Evolutionary conservation across 1,140 invertebrate species (phyloP).

Genomic region (Babylonia areolata): DNA sequence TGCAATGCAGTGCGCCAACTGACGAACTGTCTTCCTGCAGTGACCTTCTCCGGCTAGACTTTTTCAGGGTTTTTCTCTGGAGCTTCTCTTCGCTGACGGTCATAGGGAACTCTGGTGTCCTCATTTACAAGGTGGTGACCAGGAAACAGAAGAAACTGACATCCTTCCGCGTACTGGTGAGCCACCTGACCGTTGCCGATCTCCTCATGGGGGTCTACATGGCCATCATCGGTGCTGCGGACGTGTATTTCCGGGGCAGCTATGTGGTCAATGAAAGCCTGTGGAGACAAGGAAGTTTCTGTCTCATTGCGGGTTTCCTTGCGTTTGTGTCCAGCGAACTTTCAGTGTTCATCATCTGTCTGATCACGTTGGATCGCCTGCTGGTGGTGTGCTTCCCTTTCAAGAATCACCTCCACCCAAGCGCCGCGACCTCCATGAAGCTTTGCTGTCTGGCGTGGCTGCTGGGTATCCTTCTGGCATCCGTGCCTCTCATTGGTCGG

Average conservation of each 20-base stretch:
- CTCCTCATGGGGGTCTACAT: slow-evolving; percentile 18
- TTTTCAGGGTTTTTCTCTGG: background rate
- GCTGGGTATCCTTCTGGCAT: slow-evolving; percentile 36
- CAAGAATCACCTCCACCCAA: background rate
- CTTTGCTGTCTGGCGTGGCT: slow-evolving; percentile 34
- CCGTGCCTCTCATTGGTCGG: slow-evolving; percentile 20
- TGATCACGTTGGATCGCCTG: background rate
- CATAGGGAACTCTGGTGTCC: background rate
- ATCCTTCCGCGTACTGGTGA: background rate
- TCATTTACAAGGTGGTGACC: background rate
- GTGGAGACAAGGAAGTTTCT: background rate
- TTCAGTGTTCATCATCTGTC: slow-evolving; percentile 7
- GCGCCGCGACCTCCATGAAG: background rate
- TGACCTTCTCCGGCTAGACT: background rate
- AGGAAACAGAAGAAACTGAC: background rate
- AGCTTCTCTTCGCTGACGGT: background rate
- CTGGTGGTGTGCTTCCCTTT: slow-evolving; percentile 4
- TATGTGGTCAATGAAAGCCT: background rate
- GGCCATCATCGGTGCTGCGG: background rate
- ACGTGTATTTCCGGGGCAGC: background rate
- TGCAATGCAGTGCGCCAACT: background rate
- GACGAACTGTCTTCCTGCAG: slow-evolving; percentile 15
- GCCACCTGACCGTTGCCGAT: background rate
- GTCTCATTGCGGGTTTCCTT: background rate
- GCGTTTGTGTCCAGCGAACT: background rate